Conservation (phyloP, 2,888 invertebrate species). For the Orchestes rusci region DNA sequence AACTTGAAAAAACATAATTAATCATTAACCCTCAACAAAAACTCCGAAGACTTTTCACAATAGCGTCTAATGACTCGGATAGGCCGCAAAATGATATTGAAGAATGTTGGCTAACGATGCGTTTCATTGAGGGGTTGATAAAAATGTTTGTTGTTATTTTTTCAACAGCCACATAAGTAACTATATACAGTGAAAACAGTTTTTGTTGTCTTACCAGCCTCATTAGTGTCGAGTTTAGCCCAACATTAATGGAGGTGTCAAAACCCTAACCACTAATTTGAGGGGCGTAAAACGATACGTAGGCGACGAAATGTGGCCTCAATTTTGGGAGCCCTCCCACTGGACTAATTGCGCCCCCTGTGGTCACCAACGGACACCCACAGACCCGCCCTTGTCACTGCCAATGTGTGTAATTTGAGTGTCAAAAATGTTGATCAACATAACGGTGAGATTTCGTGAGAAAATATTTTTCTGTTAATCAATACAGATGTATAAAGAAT, state of each 20-base stretch:
- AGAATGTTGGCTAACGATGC: conserved; percentile 44
- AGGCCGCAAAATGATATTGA: conserved; percentile 39
- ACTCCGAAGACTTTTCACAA: conserved; percentile 38
- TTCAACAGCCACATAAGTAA: no score
- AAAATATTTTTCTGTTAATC: no score
- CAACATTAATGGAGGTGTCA: conserved; percentile 11
- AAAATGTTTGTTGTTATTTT: no score
- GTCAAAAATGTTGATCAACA: conserved; percentile 24
- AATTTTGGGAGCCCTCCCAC: conserved; percentile 27
- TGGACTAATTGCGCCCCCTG: conserved; percentile 32
- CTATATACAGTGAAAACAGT: no score
- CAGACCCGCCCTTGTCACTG: conserved; percentile 28
- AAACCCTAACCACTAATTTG: conserved; percentile 15
- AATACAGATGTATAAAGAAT: no score
- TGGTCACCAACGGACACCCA: conserved; percentile 29
- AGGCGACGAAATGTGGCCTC: conserved; percentile 21
- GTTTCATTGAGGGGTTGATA: conserved; percentile 43
- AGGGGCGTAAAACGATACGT: conserved; percentile 19
- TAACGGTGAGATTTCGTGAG: no score
- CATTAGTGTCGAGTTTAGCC: conserved; percentile 8
- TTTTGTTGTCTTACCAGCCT: no score
- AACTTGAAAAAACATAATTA: conserved; percentile 41
- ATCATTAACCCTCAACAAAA: conserved; percentile 41
- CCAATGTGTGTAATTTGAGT: conserved; percentile 29
- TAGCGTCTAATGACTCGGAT: conserved; percentile 41